phyloP scores from a whole-genome alignment of 2,797 vertebrate genomes.

The Tragopan temminckii region DNA sequence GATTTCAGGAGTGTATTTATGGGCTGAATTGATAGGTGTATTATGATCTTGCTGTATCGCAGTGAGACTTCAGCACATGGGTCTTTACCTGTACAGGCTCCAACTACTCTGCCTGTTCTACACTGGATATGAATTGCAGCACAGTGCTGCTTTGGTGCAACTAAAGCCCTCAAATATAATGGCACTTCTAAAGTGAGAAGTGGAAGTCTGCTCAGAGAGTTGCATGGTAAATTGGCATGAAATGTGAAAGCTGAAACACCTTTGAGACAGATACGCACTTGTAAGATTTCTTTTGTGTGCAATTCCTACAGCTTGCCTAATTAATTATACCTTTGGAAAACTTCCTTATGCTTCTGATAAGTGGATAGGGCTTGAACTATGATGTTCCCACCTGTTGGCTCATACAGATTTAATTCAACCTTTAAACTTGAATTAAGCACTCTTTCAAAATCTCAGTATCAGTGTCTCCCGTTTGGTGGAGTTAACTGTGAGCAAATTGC shows the following conservation, averaged over 20 bases:
- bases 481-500: background rate
- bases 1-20: background rate
- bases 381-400: background rate
- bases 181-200: accelerated
- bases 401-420: background rate
- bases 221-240: background rate
- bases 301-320: background rate
- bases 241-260: background rate
- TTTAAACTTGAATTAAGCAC: background rate
- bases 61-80: background rate
- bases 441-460: background rate
- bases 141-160: background rate
- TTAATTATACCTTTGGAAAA: background rate
- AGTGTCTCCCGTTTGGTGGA: background rate
- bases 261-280: background rate
- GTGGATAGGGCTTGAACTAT: background rate
- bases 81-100: background rate
- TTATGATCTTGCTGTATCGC: background rate
- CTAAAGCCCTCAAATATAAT: background rate
- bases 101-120: background rate
- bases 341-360: background rate
- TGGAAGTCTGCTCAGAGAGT: background rate
- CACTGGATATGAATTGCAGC: background rate
- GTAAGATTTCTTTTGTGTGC: background rate
- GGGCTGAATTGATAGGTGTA: background rate